Evolutionary conservation across 1,140 invertebrate genomes (phyloP), one percentile per base, ranked within the genome.

Genomic region (Propsilocerus akamusi): DNA sequence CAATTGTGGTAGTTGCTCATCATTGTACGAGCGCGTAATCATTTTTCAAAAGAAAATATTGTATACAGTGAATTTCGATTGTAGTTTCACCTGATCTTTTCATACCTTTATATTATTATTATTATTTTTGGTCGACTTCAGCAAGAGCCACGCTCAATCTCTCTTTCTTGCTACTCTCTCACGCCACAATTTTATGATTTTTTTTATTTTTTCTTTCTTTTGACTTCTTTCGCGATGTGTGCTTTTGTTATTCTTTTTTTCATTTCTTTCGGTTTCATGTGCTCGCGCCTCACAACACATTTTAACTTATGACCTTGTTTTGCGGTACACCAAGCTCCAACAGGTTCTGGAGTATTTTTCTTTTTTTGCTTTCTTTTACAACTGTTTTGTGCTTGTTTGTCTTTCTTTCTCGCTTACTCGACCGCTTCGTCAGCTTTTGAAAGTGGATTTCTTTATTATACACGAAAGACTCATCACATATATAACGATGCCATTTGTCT

Each of bases 271-370:
- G 17, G 34, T n/a, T n/a, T n/a, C n/a, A n/a, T n/a, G n/a, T n/a
- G n/a, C n/a, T n/a, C n/a, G n/a, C n/a, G n/a, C n/a, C n/a, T n/a
- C n/a, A n/a, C 34, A 41, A 20, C 22, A 20, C 34, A 20, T 10
- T 41, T 41, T 41, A 41, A 41, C 34, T 41, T 41, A 41, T 41
- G 34, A 41, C 34, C 34, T 41, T 41, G 34, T 41, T 41, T 41
- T 41, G 17, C 28, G 28, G 14, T 8, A n/a, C 28, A 30, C n/a
- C n/a, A 41, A n/a, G 34, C 17, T 41, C 14, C n/a, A 17, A 17
- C 34, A 41, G 3, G 4, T 41, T 41, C n/a, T 41, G 17, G 4
- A 41, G 34, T 41, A 20, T 5, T 20, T 20, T 17, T 17, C 17
- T 14, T 17, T 17, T 8, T 41, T 41, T 20, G 14, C 14, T 17